Evolutionary conservation across 2,797 vertebrate species (phyloP), one percentile per base, ranked within the genome.

Genomic region (Coregonus sp.): DNA sequence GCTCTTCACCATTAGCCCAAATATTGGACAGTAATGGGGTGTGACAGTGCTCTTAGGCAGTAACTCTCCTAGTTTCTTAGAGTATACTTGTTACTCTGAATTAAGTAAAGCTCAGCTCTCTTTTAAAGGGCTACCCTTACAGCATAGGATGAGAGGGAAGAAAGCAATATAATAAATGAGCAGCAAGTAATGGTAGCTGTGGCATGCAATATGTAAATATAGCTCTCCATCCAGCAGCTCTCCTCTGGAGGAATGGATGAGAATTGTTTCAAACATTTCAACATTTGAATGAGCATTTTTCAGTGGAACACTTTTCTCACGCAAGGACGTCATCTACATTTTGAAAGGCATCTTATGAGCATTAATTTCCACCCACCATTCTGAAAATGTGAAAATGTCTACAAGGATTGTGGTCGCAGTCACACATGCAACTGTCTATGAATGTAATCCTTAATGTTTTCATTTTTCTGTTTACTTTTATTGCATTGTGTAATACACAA

Each of bases 391-490:
- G 29, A 51, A 59, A 56, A 51, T 72, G 77, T 75, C 70, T 73
- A 54, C 59, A 47, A 9, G 0, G 40, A 47, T 47, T 14, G 59
- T 73, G 16, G 29, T 74, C 50, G 51, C 51, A 63, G 47, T 72
- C 18, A 52, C 50, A 67, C 1, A 59, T 18, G 1, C 54, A 59
- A 59, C 5, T 35, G 15, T 54, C 51, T 14, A 54, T 54, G 9
- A 16, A 54, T 47, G 40, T 47, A 47, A 11, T 47, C 40, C 9
- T 47, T 47, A 47, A 47, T 47, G 40, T 47, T 59, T 20, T 70
- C 65, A 20, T 72, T 80, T 47, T 1, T 31, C 82, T 81, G 81
- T 69, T 70, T 72, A 79, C 4, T 79, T 86, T 86, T 79, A 9
- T 11, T 76, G 15, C 84, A 63, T 79, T 67, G 75, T 63, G 74